Evolutionary conservation across 2,113 vertebrate species (phyloP), one percentile per base, ranked within the genome.

Genomic region (Ochotona curzoniae): DNA sequence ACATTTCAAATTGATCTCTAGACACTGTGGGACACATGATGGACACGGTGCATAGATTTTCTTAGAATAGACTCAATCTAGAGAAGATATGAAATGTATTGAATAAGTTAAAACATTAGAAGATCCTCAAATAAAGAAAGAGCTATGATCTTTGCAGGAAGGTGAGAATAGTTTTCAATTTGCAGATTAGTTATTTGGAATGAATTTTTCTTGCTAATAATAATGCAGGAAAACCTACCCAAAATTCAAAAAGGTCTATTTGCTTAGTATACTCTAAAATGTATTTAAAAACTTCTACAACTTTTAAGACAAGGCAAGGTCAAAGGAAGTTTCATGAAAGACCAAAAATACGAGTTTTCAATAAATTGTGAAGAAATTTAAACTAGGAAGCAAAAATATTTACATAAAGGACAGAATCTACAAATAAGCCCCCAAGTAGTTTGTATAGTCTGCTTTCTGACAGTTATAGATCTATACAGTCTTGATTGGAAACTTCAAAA

Each of bases 131-230:
- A 32, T 20, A 32, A 49, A 87, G 11, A 63, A 15, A 32, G 21
- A 21, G 8, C 47, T 67, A 14, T 47, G 1, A 32, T 60, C 47
- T 83, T 51, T 69, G 71, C 28, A 21, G 20, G 35, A 81, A 87
- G 84, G 47, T 54, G 14, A 66, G 12, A 54, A 17, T 76, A 17
- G 7, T 64, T 35, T 92, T 85, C 30, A 35, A 66, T 75, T 83
- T 85, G 51, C 26, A 76, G 69, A 49, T 78, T 9, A 78, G 26
- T 76, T 75, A 64, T 35, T 69, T 35, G 32, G 21, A 76, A 69
- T 78, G 28, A 91, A 84, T 28, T 74, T 74, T 74, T 7, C 89
- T 64, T 83, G 44, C 57, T 90, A 23, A 60, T 70, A 81, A 81
- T 54, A 67, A 74, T 57, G 23, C 32, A 32, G 7, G 32, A 57